Conservation (phyloP, 1,140 invertebrate genomes). For the Diabrotica virgifera region DNA sequence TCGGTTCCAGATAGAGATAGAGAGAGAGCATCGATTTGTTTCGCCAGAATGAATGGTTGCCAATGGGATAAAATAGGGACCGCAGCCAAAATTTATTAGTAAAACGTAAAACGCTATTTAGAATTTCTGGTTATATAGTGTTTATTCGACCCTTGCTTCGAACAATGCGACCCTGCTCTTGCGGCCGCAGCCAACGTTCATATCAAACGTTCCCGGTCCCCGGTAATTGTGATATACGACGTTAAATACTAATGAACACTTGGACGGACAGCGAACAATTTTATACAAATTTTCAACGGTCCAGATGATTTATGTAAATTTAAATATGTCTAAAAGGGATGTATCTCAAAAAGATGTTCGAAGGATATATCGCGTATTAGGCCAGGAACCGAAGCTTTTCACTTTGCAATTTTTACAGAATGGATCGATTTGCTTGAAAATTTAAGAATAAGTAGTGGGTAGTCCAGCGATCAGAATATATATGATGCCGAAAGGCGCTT, state of each 20-base stretch:
- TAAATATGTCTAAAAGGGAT: too few relatives aligned
- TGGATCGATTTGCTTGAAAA: too few relatives aligned
- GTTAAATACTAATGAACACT: neutral
- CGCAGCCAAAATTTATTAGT: neutral
- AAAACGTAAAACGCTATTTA: neutral
- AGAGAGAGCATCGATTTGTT: neutral
- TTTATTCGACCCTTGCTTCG: neutral
- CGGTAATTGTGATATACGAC: neutral
- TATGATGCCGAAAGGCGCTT: too few relatives aligned
- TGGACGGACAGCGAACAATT: neutral
- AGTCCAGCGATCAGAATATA: too few relatives aligned
- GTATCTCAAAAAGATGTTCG: too few relatives aligned
- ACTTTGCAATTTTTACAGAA: too few relatives aligned
- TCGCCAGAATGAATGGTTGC: neutral
- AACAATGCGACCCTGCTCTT: neutral
- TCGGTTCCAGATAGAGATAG: neutral
- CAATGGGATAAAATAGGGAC: conserved; percentile 2
- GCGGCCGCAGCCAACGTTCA: neutral
- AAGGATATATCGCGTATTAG: too few relatives aligned
- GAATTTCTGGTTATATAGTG: neutral
- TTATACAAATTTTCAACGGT: too few relatives aligned
- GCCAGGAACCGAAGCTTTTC: too few relatives aligned
- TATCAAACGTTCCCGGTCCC: neutral
- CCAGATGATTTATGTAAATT: too few relatives aligned
- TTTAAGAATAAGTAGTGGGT: too few relatives aligned